Base-by-base conservation (phyloP, 2,888 invertebrate genomes). In the Brachypterus glaber region DNA sequence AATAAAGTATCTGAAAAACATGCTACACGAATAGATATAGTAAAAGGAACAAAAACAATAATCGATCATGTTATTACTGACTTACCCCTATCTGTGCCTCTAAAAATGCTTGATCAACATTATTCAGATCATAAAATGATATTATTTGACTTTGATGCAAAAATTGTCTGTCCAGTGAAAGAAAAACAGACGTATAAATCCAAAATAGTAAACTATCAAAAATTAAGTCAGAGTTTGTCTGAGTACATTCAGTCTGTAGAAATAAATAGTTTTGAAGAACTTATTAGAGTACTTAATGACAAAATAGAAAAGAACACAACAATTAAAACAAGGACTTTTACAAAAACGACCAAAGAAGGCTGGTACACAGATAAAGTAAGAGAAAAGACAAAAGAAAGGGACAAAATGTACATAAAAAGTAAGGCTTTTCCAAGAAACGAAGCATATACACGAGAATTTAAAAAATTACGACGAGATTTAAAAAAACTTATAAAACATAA, bases 21-120 rank as follows among this genome's bases (percentile, higher is more conserved):
- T n/a, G n/a, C n/a, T n/a, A n/a, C n/a, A n/a, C n/a, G n/a, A n/a
- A n/a, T n/a, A n/a, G n/a, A n/a, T n/a, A n/a, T n/a, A n/a, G n/a
- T n/a, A n/a, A n/a, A n/a, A n/a, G n/a, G n/a, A n/a, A n/a, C n/a
- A n/a, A n/a, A n/a, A n/a, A n/a, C n/a, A n/a, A n/a, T n/a, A n/a
- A n/a, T n/a, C n/a, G n/a, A n/a, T n/a, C n/a, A n/a, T 36, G 27
- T 36, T n/a, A 36, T 36, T 30, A 30, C 30, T 27, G 30, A 36
- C 12, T 30, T n/a, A n/a, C n/a, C n/a, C n/a, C n/a, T n/a, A n/a
- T n/a, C 29, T 18, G 30, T 30, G 17, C 18, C 29, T 18, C 29
- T 30, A 36, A 36, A 36, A n/a, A 21, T 30, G 15, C 15, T 21
- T 14, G 27, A 26, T 17, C 27, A 36, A n/a, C n/a, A n/a, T n/a